Evolutionary conservation across 2,797 vertebrate species (phyloP).

Genomic region (Momotus momota): DNA sequence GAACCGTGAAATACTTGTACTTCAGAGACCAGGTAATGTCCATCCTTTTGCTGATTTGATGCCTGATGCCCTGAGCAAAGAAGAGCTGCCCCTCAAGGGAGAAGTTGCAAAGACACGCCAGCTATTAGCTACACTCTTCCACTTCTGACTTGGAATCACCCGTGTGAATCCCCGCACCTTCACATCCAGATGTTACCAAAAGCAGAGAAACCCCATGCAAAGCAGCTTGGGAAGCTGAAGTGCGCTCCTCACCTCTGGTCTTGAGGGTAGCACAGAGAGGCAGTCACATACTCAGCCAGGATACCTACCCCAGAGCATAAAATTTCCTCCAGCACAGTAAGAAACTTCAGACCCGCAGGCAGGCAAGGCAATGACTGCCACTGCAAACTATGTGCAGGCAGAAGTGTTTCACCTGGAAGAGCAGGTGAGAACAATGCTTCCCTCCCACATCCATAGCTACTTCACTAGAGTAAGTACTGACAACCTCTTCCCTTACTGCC

Average conservation of each 20-base stretch:
- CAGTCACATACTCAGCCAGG: background rate
- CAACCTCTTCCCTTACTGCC: background rate
- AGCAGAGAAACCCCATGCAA: rapidly evolving
- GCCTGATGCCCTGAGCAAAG: background rate
- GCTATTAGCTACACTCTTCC: rapidly evolving
- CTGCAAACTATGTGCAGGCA: background rate
- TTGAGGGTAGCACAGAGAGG: background rate
- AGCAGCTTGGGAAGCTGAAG: background rate
- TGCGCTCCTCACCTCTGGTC: background rate
- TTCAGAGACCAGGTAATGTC: background rate
- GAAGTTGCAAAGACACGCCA: background rate
- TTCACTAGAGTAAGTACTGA: background rate
- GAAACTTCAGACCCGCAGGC: background rate
- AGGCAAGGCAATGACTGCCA: rapidly evolving
- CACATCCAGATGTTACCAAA: background rate
- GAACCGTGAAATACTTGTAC: background rate
- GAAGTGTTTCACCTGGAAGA: background rate
- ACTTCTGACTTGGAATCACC: background rate
- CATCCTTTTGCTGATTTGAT: background rate
- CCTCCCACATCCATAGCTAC: background rate
- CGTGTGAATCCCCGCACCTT: background rate
- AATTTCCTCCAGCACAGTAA: background rate
- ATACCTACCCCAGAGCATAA: background rate
- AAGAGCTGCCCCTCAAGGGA: background rate
- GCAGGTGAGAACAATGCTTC: background rate